Evolutionary conservation across 2,113 vertebrate genomes (phyloP).

Genomic region (Hydrochoerus hydrochaeris): DNA sequence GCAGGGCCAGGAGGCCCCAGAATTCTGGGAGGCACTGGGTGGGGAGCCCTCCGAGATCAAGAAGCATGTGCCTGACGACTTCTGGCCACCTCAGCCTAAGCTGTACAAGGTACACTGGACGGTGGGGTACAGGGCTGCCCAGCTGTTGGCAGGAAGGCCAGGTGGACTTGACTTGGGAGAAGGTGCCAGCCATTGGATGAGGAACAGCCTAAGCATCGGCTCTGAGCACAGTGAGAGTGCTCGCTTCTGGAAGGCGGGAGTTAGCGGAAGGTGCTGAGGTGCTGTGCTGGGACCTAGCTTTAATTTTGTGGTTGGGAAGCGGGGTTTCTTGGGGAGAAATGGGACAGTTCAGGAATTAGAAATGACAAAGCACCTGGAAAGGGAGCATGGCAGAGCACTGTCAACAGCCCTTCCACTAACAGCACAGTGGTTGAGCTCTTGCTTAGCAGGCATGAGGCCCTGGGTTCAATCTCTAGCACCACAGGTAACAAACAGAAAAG

Average conservation of each 20-base stretch:
- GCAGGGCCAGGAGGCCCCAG: slow-evolving; percentile 92
- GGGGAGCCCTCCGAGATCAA: slow-evolving; percentile 95
- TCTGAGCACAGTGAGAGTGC: not conserved
- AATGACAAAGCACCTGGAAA: not conserved
- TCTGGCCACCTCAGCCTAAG: slow-evolving; percentile 93
- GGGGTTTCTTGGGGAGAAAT: not conserved
- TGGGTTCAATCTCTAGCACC: not conserved
- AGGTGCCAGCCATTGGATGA: not conserved
- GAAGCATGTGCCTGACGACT: slow-evolving; percentile 94
- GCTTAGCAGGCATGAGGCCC: not conserved
- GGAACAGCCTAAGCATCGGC: not conserved
- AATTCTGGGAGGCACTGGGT: slow-evolving; percentile 94
- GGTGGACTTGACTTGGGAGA: not conserved
- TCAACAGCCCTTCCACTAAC: not conserved
- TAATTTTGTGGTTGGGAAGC: not conserved
- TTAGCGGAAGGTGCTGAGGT: not conserved
- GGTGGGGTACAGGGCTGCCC: not conserved
- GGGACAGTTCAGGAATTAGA: not conserved
- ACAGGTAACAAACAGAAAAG: not conserved
- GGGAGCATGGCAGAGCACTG: not conserved
- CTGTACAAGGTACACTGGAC: slow-evolving; percentile 93
- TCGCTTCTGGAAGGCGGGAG: not conserved
- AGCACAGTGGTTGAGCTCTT: too few species aligned
- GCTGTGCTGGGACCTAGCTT: not conserved
- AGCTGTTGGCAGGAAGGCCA: not conserved